Conservation (phyloP, 2,888 invertebrate genomes). For the Cephus rjabovi region DNA sequence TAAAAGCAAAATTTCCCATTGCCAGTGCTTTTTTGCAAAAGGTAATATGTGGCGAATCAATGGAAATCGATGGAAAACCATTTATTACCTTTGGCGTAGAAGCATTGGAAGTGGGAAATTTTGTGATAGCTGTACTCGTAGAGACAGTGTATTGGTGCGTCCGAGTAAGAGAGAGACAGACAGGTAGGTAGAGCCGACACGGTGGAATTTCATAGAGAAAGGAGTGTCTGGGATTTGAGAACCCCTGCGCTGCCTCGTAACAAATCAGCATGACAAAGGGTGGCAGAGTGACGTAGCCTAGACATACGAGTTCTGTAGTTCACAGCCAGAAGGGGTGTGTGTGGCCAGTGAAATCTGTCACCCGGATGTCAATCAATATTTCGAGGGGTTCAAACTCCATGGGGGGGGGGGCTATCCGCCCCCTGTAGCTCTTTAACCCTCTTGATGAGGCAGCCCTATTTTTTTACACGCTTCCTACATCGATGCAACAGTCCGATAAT, state of each 20-base stretch:
- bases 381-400: conserved; percentile 48
- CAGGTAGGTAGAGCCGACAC: neutral
- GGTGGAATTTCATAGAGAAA: neutral
- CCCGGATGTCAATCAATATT: conserved; percentile 65
- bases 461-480: neutral
- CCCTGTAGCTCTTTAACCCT: neutral
- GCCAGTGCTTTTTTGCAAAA: no score
- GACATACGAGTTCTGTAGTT: conserved; percentile 21
- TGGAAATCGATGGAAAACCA: no score
- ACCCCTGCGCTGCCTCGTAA: conserved; percentile 46
- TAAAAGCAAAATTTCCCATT: no score
- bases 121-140: neutral
- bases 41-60: no score
- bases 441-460: neutral
- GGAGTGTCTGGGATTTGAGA: conserved; percentile 32
- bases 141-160: no score
- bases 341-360: conserved; percentile 62
- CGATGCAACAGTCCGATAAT: neutral
- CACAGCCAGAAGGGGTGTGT: conserved; percentile 51
- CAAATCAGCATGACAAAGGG: conserved; percentile 62
- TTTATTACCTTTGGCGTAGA: no score
- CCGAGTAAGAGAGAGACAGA: neutral
- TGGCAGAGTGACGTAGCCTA: conserved; percentile 23
- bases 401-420: neutral
- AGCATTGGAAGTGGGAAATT: no score